Percentiles rank a stretch among this genome's conserved stretches.
Evolutionary conservation across 2,797 vertebrate genomes (phyloP).

Genomic region (Galago senegalensis): DNA sequence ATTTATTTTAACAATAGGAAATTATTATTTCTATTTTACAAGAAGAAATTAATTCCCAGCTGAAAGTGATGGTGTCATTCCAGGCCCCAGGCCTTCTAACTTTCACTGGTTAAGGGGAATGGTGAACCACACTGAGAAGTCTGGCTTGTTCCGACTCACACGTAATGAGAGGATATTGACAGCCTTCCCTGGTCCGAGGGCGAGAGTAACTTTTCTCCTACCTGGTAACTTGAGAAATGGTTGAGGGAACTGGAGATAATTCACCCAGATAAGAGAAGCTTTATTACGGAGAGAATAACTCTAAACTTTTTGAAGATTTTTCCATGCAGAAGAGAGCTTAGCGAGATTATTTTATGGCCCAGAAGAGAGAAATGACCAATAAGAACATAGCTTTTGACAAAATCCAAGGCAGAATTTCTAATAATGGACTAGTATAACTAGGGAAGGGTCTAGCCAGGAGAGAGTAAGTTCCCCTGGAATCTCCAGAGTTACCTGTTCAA

Average conservation of each 20-base stretch:
- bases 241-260: neutral
- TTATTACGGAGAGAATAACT: neutral
- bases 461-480: neutral
- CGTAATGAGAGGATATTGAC: neutral
- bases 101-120: neutral
- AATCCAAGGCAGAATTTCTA: neutral
- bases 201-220: neutral
- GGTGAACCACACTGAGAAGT: neutral
- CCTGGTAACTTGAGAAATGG: neutral
- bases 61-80: neutral
- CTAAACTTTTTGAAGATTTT: neutral
- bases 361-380: neutral
- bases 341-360: neutral
- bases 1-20: constrained; percentile 15
- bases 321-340: neutral
- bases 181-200: neutral
- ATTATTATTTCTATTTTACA: neutral
- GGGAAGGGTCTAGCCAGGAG: neutral
- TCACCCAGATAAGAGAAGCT: neutral
- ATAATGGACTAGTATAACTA: neutral
- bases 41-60: neutral
- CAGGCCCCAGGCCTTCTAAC: neutral
- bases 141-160: neutral
- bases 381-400: constrained; percentile 27
- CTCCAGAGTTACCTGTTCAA: neutral